Percentiles rank a stretch among this genome's conserved stretches.
Evolutionary conservation across 2,888 invertebrate genomes (phyloP).

Genomic region (Tromatobia lineatoria): DNA sequence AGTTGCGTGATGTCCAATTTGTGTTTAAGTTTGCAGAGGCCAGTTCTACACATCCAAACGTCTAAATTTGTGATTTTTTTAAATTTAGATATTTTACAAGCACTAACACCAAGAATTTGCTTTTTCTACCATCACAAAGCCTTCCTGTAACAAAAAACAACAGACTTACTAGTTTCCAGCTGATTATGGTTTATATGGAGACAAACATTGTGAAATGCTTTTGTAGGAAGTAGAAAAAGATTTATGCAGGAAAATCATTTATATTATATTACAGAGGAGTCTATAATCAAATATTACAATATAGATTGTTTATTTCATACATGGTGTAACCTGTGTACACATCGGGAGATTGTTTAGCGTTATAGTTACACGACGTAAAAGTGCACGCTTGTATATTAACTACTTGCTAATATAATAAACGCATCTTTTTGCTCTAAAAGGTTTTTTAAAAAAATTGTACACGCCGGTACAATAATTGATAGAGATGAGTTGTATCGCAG

Average conservation of each 20-base stretch:
- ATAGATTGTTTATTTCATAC: constrained; percentile 67
- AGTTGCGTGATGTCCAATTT: too few species aligned
- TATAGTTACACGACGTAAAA: constrained; percentile 56
- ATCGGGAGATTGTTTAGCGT: constrained; percentile 40
- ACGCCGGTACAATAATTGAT: constrained; percentile 29
- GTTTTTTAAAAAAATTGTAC: constrained; percentile 11
- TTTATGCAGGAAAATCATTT: not conserved
- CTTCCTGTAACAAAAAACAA: not conserved
- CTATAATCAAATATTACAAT: constrained; percentile 62
- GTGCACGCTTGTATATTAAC: constrained; percentile 27
- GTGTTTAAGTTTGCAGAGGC: too few species aligned
- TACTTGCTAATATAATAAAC: constrained; percentile 20
- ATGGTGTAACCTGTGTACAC: constrained; percentile 60
- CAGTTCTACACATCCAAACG: too few species aligned
- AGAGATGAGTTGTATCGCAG: not conserved
- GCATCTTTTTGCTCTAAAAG: constrained; percentile 13
- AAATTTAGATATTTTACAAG: too few species aligned
- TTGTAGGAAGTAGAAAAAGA: not conserved
- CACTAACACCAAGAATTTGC: too few species aligned
- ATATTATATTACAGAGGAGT: constrained; percentile 13
- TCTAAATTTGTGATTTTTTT: too few species aligned
- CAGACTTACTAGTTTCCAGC: not conserved
- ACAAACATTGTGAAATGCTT: not conserved
- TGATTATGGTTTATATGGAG: not conserved
- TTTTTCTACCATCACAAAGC: too few species aligned